phyloP scores from a whole-genome alignment of 2,113 vertebrate genomes.

The Rhinolophus sinicus region DNA sequence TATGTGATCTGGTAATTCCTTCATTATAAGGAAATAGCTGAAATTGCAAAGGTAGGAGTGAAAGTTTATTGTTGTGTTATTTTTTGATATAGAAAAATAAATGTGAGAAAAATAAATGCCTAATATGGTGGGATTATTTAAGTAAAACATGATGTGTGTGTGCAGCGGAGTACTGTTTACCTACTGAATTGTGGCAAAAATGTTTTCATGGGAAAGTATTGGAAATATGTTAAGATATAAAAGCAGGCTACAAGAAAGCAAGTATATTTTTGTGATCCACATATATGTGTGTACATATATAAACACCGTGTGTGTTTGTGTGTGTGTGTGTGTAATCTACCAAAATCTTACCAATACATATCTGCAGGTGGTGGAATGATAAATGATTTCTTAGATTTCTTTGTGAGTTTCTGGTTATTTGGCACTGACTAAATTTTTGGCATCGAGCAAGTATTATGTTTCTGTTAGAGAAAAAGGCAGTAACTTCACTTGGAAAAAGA shows the following conservation, averaged over 20 bases:
- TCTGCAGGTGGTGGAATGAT: not conserved
- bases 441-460: not conserved
- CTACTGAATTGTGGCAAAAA: constrained; percentile 17
- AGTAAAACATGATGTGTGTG: not conserved
- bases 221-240: constrained; percentile 18
- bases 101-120: not conserved
- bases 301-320: not conserved
- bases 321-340: not conserved
- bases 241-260: not conserved
- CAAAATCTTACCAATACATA: not conserved
- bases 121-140: not conserved
- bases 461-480: not conserved
- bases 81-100: constrained; percentile 16
- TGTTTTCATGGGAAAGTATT: not conserved
- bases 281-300: not conserved
- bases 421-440: not conserved
- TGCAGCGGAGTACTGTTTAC: not conserved
- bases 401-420: constrained; percentile 21
- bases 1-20: not conserved
- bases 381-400: not conserved
- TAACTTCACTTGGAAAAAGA: not conserved
- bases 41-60: not conserved
- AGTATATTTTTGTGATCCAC: not conserved
- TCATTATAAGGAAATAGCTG: not conserved
- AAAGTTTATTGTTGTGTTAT: not conserved